Evolutionary conservation across 2,113 vertebrate genomes (phyloP), one percentile per base, ranked within the genome.

Genomic region (Boleophthalmus pectinirostris): DNA sequence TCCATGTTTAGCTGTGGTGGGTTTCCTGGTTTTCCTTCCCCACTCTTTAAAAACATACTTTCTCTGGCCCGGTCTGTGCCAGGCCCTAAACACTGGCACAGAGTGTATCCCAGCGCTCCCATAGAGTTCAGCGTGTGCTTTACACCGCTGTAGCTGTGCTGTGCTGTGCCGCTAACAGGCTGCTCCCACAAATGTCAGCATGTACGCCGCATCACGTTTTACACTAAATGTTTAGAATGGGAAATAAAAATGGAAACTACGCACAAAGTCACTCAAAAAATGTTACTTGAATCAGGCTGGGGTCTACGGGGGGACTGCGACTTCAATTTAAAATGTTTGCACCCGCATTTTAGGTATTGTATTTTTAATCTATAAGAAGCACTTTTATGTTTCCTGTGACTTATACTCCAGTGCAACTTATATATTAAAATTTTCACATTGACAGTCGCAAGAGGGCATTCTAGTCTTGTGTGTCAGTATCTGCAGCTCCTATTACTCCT

Each of bases 21-120:
- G 56, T 58, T 58, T 58, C 21, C 56, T 69, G 74, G 69, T 73
- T 72, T 65, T 77, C 68, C 60, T 68, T 53, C 56, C 14, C 21
- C 56, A 14, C 56, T 58, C 21, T 58, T 58, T 58, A 58, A 58
- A 56, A 58, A 58, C 56, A 58, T 58, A 58, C 56, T 24, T 13
- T 58, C 21, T 21, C 11, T 25, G 21, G 23, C 24, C 23, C 23
- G 13, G 56, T 13, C 23, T 13, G 56, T 58, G 56, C 56, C 56
- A 58, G 23, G 23, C 3, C 23, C 23, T 12, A 25, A 58, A 12
- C 23, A 58, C 56, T 58, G 56, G 56, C 56, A 58, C 21, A 24
- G 2, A 58, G 56, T 5, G 23, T 58, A 24, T 58, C 56, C 56
- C 23, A 21, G 56, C 13, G 21, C 51, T 54, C 51, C n/a, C 8